Conservation (phyloP, 2,888 invertebrate species). For the Tipula confusa region DNA sequence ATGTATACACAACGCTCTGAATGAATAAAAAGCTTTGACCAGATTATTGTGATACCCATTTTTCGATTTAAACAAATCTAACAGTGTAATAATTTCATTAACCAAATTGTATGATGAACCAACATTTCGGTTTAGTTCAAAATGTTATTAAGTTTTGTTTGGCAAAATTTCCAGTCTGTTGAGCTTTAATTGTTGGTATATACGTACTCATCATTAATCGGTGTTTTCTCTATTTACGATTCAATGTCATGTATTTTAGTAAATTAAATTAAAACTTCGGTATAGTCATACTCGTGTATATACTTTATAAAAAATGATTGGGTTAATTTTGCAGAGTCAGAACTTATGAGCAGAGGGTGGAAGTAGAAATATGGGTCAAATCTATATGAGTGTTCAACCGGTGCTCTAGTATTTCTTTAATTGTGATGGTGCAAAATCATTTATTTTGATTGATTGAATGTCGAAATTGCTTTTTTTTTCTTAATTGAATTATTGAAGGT, state of each 20-base stretch:
- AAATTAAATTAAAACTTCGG: not conserved
- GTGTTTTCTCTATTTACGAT: not conserved
- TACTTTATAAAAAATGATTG: not conserved
- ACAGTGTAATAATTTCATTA: not conserved
- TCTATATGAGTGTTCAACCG: too few relatives aligned
- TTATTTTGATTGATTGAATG: too few relatives aligned
- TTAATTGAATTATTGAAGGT: too few relatives aligned
- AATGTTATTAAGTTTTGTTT: not conserved
- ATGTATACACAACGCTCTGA: not conserved
- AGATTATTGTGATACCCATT: not conserved
- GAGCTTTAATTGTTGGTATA: not conserved
- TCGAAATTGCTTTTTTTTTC: too few relatives aligned
- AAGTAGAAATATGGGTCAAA: too few relatives aligned
- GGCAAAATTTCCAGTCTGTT: slow-evolving; percentile 3
- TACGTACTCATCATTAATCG: not conserved
- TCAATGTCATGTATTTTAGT: not conserved
- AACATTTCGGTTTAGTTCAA: too few relatives aligned
- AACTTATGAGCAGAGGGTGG: too few relatives aligned
- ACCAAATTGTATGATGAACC: not conserved
- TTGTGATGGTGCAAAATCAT: too few relatives aligned
- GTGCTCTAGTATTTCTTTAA: too few relatives aligned
- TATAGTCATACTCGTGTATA: not conserved
- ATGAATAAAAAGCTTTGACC: not conserved
- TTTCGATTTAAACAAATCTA: not conserved
- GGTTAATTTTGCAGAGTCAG: too few relatives aligned